Base-by-base conservation (phyloP, 2,797 vertebrate genomes). In the Tiaroga cobitis region DNA sequence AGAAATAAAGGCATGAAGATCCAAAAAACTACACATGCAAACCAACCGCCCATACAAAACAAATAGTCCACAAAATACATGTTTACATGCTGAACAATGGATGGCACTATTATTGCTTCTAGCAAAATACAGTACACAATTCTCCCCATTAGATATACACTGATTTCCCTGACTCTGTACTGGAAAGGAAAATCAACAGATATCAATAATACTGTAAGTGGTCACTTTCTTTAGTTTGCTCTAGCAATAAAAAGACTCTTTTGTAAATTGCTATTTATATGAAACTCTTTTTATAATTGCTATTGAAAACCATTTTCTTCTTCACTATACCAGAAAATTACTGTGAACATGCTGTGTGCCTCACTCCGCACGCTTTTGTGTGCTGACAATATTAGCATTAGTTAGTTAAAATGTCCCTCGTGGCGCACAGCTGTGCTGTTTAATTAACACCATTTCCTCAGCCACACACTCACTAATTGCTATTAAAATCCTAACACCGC, bases 351-450 rank as follows among this genome's bases (percentile, higher is more conserved):
- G 81, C 82, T 84, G 90, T 92, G 91, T 89, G 92, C 92, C 67
- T 91, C 91, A 90, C 89, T 85, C 90, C 72, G n/a, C 91, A 88
- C 91, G 89, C 83, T 93, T 92, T 89, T 91, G 83, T 85, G 88
- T 92, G 92, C 90, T 88, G 91, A 90, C 91, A 93, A 92, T 93
- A 93, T 94, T 94, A 92, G 92, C 82, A 79, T 75, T 87, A 88
- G 94, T 95, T 93, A 94, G 91, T 86, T 59, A 76, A 86, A 89
- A 89, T 85, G 73, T 90, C 94, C 92, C 93, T 94, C 92, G 91
- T 95, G 93, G 92, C 49, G 63, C 94, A 94, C 95, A 96, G 94
- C 94, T 96, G 95, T 92, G 94, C 77, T 32, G 88, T 91, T 92
- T 94, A 92, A 95, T 94, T 81, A 91, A 88, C 86, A 89, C 91